Conservation (phyloP, 2,797 vertebrate species). For the Amazonetta brasiliensis region DNA sequence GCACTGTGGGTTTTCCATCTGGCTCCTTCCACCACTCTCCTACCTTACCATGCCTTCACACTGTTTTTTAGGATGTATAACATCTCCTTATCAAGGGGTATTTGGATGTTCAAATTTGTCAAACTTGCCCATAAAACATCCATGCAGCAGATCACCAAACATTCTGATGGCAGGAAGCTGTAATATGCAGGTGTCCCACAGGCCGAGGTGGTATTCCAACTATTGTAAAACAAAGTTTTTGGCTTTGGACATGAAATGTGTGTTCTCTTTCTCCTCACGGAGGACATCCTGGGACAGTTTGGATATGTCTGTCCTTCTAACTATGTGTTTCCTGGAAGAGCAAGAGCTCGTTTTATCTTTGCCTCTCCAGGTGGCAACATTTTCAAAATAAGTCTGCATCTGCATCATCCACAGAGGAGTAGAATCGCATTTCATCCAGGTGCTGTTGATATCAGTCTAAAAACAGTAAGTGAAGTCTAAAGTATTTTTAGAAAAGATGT, state of each 20-base stretch:
- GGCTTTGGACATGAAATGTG: not conserved
- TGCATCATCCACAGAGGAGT: not conserved
- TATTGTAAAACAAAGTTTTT: not conserved
- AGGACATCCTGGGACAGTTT: not conserved
- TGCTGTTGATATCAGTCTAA: not conserved
- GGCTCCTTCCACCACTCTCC: not conserved
- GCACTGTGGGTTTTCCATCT: not conserved
- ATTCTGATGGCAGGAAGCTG: not conserved
- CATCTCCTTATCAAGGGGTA: not conserved
- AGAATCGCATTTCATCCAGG: not conserved
- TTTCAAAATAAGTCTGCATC: not conserved
- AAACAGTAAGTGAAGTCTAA: not conserved
- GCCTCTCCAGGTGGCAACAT: not conserved
- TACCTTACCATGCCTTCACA: not conserved
- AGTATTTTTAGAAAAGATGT: not conserved
- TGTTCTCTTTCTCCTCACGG: not conserved
- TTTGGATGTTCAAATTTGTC: not conserved
- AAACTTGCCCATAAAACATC: not conserved
- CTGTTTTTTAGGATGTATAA: not conserved
- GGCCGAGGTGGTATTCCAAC: rapidly evolving
- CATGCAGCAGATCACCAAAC: not conserved
- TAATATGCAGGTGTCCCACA: rapidly evolving
- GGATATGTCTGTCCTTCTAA: not conserved
- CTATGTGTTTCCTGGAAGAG: not conserved
- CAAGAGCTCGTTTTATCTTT: rapidly evolving